Evolutionary conservation across 1,140 invertebrate species (phyloP).

Genomic region (Wasmannia auropunctata): DNA sequence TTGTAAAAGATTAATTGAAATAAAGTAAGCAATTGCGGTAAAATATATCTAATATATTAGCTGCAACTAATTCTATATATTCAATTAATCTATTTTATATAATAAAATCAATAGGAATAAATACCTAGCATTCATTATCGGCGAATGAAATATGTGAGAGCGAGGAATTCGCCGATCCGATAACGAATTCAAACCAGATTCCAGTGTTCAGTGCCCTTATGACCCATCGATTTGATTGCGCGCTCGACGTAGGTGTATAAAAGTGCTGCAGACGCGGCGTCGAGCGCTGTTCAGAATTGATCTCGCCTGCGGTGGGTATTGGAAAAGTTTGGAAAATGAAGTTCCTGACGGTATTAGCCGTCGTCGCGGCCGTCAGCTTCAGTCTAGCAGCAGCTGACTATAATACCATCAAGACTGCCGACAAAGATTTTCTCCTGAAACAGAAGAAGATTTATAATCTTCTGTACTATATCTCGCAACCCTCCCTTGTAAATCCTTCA

Average conservation of each 20-base stretch:
- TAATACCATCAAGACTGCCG: slow-evolving; percentile 75
- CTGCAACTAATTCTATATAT: neutral
- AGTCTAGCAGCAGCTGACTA: slow-evolving; percentile 63
- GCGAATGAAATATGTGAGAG: neutral
- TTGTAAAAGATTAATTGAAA: neutral
- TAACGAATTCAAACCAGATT: slow-evolving; percentile 8
- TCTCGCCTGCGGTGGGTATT: neutral
- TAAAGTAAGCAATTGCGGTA: neutral
- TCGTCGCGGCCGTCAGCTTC: slow-evolving; percentile 70
- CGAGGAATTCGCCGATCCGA: neutral
- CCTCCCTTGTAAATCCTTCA: slow-evolving; percentile 82
- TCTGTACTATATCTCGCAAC: slow-evolving; percentile 87
- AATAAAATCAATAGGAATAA: neutral
- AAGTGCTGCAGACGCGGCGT: neutral
- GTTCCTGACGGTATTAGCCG: slow-evolving; percentile 78
- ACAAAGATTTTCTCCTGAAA: slow-evolving; percentile 85
- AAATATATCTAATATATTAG: too few relatives aligned
- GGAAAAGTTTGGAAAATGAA: slow-evolving; percentile 44
- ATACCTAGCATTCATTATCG: neutral
- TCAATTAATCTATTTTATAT: neutral
- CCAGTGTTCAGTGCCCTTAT: neutral
- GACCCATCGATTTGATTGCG: slow-evolving; percentile 51
- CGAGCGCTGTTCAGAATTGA: slow-evolving; percentile 13
- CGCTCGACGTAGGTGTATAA: slow-evolving; percentile 48
- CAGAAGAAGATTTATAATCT: slow-evolving; percentile 88